Base-by-base conservation (phyloP, 2,888 invertebrate species). In the Mongoloraphidia duomilia region DNA sequence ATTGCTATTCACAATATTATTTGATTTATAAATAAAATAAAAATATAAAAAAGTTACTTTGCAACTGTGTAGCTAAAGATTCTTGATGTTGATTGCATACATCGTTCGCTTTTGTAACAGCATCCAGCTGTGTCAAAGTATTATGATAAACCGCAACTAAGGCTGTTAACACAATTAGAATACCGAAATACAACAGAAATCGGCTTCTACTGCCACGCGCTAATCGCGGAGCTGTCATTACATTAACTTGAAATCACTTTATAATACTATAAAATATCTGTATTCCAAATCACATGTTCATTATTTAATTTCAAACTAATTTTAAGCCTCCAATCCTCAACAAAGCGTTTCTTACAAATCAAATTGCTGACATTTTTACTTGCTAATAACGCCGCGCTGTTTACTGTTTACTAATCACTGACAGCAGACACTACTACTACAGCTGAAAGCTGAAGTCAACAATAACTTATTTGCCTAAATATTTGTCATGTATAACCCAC, bases 1-100 rank as follows among this genome's bases (percentile, higher is more conserved):
- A 26, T 26, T 26, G 26, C 26, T 26, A 17, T 17, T 17, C 17
- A 17, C 17, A 3, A 17, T 17, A 4, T 4, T 17, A 26, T 26
- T 26, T 6, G 26, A 26, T 26, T 26, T 26, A n/a, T 47, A 36
- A 12, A 34, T 38, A 11, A 12, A 42, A 26, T 9, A 47, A 40
- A 49, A 38, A 43, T 44, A 34, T 34, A 14, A 9, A 10, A 12
- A 34, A 52, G 55, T 61, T 67, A 77, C 79, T 74, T 68, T 78
- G 75, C 52, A 79, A 59, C 56, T 77, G 73, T 44, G 74, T 69
- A 41, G 74, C 74, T 41, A 77, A 61, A 44, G 74, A 73, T 55
- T 78, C 77, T 55, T 77, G 74, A 55, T 75, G 74, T 53, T 76
- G 74, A 54, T 72, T 72, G 58, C 78, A 78, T 51, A 70, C 66